Base-by-base conservation (phyloP, 2,113 vertebrate genomes). In the Galbula dea region DNA sequence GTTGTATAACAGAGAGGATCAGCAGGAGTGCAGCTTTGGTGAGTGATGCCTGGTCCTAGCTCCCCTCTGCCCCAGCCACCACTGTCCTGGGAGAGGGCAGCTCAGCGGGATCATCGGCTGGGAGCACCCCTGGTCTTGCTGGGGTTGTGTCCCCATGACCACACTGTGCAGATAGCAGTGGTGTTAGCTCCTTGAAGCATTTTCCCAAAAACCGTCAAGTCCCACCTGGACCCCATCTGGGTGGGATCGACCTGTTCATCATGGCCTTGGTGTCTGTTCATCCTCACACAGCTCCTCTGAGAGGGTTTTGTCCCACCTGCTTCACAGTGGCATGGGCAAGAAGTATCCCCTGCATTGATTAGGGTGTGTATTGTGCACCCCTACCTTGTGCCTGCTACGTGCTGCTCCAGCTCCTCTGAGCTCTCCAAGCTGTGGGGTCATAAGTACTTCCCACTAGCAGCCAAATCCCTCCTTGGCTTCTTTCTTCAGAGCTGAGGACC, bases 1-100 rank as follows among this genome's bases (percentile, higher is more conserved):
- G 93, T 97, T 96, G 92, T 43, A 20, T 96, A 96, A 96, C 49
- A 3, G 89, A 77, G 92, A 76, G 85, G 75, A 83, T 93, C 92
- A 89, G 95, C 9, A 3, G 74, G 80, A 94, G 57, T 1, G 1
- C 76, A 72, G 93, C 95, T 94, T 72, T 36, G 55, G 86, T 34
- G 10, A 48, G 93, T 43, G 36, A 22, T 8, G 83, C 67, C 65
- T 34, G 27, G 63, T 58, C 71, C 49, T 46, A 49, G 39, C 68
- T 81, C 58, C 58, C 51, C 1, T 6, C 57, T 46, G 58, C 30
- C 21, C 49, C 1, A 2, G 43, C 72, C 79, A 48, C 43, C 2
- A 5, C 61, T 46, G 58, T 27, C 19, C 41, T 1, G 2, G 52
- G 49, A 90, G 41, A 68, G 36, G 62, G 32, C 54, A 73, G 45